These are phyloP conservation scores for Presbytis comata DNA, from an alignment of 2,797 vertebrate species.

Conservation along the genomic window DNA sequence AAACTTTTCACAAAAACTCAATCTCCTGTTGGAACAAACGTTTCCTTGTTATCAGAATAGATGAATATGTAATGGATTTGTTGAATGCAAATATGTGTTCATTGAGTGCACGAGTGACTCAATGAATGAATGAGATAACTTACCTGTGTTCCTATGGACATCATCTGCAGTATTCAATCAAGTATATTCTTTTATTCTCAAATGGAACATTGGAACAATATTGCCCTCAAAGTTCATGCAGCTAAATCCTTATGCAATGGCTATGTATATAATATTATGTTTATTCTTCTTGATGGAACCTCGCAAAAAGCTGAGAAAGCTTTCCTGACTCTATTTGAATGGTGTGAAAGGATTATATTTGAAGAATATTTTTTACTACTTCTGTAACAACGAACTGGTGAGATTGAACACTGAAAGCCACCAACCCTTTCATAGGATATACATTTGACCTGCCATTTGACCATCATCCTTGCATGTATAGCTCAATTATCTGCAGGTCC, in stretches of 20 bases:
- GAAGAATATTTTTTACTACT: background rate
- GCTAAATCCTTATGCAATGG: background rate
- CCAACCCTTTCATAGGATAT: background rate
- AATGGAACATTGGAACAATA: background rate
- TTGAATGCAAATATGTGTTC: slow-evolving; percentile 22
- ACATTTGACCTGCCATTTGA: background rate
- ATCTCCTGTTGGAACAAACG: background rate
- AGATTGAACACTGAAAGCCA: background rate
- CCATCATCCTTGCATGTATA: background rate
- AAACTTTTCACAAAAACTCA: slow-evolving; percentile 34
- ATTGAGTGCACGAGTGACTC: background rate
- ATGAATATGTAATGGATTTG: slow-evolving; percentile 29
- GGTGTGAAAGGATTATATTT: background rate
- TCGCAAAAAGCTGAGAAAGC: background rate
- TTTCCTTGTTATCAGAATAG: background rate
- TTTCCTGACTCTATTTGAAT: background rate
- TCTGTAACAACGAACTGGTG: background rate
- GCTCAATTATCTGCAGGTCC: background rate
- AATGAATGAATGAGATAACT: background rate
- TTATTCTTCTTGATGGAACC: background rate
- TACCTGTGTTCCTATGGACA: background rate
- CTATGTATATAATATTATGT: background rate
- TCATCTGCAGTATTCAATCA: background rate
- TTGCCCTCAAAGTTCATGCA: background rate
- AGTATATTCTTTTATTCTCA: background rate